Conservation (phyloP, 2,113 vertebrate species). For the Sander vitreus region DNA sequence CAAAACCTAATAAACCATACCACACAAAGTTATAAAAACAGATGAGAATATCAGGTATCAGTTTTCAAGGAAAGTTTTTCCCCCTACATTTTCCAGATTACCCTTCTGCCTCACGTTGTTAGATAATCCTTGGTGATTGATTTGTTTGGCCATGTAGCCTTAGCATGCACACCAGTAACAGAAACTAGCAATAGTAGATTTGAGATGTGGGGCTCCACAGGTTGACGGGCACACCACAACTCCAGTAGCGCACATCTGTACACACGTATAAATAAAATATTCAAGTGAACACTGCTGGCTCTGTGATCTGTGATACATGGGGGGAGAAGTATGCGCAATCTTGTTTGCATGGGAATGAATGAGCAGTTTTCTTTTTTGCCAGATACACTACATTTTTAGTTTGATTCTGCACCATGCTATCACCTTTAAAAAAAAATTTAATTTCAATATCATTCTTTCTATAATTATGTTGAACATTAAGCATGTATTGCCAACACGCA, state of each 20-base stretch:
- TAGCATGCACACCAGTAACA: conserved; percentile 8
- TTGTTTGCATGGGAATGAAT: conserved; percentile 45
- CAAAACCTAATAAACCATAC: conserved; percentile 30
- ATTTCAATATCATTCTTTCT: conserved; percentile 30
- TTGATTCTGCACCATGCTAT: conserved; percentile 18
- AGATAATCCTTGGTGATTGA: background rate
- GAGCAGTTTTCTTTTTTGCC: conserved; percentile 16
- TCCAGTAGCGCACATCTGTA: conserved; percentile 52
- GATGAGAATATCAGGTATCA: conserved; percentile 21
- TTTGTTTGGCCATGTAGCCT: background rate
- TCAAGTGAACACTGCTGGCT: conserved; percentile 42
- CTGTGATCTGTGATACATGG: conserved; percentile 51
- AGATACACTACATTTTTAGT: background rate
- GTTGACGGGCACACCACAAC: conserved; percentile 23
- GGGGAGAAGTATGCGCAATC: background rate
- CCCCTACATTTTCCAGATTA: background rate
- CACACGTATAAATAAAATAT: conserved; percentile 53
- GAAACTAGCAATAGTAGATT: background rate
- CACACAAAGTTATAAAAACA: conserved; percentile 12
- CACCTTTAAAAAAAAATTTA: too few species aligned
- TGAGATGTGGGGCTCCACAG: conserved; percentile 21
- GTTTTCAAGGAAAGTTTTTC: conserved; percentile 8
- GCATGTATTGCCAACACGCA: conserved; percentile 12
- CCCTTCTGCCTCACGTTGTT: conserved; percentile 6
- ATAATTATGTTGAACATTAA: conserved; percentile 19